Evolutionary conservation across 2,888 invertebrate genomes (phyloP), one percentile per base, ranked within the genome.

Genomic region (Megaustenia siamemsis): DNA sequence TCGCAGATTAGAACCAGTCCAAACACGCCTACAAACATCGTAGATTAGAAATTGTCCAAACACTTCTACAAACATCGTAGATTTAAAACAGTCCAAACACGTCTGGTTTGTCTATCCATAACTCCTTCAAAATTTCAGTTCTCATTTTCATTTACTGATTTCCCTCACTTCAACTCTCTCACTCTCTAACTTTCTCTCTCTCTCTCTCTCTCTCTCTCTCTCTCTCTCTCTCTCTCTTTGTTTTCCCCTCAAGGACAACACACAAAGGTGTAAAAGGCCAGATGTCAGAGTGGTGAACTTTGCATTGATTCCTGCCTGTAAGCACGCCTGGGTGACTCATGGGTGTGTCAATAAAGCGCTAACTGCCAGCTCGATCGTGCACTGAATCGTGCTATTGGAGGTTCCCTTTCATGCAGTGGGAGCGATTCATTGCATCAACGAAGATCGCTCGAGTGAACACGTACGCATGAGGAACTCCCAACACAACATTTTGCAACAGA

Each of bases 341-440:
- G 66, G 35, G 76, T 21, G 66, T 78, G 78, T 78, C 78, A 66
- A 78, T 78, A 78, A 66, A 78, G 66, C 40, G 43, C 78, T 63
- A 53, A 76, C 76, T 56, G 63, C 32, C 43, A 43, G n/a, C 78
- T 78, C 43, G 66, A 78, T 78, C 78, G 60, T 63, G 78, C 63
- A 63, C 38, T 78, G 63, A 60, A 66, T 63, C 66, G 35, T 66
- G 66, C 28, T 60, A 40, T 78, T 78, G 10, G 40, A 77, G n/a
- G 56, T n/a, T 45, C 40, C 38, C 66, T 77, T 77, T 40, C 60
- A 60, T 21, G 63, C 60, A 66, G 60, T 45, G 60, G 40, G 10
- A 78, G 66, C 66, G 66, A 32, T 66, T 78, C 78, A 78, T 63
- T 78, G 78, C 66, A 78, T 78, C 63, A 60, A 45, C 76, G 38